Evolutionary conservation across 2,113 vertebrate genomes (phyloP).

Genomic region (Anolis carolinensis): DNA sequence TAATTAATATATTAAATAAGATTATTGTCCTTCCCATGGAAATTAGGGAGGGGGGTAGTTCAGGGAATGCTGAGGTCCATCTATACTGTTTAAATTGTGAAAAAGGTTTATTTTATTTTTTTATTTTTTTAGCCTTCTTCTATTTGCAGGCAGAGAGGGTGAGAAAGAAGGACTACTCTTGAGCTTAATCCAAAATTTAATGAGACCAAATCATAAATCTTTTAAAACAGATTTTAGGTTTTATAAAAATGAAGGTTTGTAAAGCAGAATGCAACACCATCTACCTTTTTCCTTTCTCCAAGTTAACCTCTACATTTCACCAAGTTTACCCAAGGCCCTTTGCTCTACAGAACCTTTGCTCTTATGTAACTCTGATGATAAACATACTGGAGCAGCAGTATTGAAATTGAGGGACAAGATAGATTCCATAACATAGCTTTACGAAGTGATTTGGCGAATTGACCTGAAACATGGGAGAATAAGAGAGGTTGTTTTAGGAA

Average conservation of each 20-base stretch:
- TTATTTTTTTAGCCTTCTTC: neutral
- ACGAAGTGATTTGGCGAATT: no score
- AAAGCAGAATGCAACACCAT: neutral
- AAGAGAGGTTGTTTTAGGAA: no score
- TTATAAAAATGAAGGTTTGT: neutral
- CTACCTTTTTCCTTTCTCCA: neutral
- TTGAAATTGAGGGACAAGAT: no score
- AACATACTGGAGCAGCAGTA: no score
- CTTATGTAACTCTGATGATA: no score
- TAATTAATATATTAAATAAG: constrained; percentile 70
- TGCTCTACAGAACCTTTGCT: neutral
- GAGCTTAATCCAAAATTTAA: neutral
- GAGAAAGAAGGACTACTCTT: neutral
- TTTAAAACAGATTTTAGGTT: neutral
- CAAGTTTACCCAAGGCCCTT: neutral
- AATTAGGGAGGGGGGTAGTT: constrained; percentile 34
- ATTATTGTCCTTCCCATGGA: constrained; percentile 43
- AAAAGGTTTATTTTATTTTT: neutral
- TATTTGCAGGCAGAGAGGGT: no score
- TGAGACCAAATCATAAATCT: neutral
- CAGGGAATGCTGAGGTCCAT: constrained; percentile 29
- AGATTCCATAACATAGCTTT: no score
- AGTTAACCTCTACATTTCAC: neutral
- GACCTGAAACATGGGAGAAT: no score
- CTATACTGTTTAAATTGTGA: neutral